phyloP scores from a whole-genome alignment of 2,113 vertebrate genomes.

The Sceloporus undulatus region DNA sequence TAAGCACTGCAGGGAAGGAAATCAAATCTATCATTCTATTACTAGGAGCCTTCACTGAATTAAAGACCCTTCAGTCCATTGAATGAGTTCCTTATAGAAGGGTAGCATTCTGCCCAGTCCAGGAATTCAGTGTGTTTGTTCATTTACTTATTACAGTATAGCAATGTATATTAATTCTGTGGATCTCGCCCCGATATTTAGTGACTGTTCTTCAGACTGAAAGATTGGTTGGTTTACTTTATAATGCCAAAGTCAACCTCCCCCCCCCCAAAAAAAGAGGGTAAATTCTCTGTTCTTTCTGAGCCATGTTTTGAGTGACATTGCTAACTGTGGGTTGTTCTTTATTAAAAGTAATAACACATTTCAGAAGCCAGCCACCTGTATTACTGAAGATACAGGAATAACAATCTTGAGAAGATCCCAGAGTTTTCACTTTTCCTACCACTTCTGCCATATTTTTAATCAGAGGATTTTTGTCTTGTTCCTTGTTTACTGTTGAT shows the following conservation, averaged over 20 bases:
- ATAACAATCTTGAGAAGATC: constrained; percentile 53
- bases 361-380: constrained; percentile 55
- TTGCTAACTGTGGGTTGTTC: constrained; percentile 43
- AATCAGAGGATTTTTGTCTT: constrained; percentile 85
- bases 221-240: constrained; percentile 9
- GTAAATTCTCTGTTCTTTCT: constrained; percentile 48
- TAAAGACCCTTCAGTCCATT: not conserved
- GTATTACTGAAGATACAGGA: constrained; percentile 60
- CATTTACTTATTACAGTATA: not conserved
- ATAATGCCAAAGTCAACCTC: constrained; percentile 28
- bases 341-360: constrained; percentile 72
- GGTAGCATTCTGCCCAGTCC: no score
- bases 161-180: not conserved
- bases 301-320: constrained; percentile 50
- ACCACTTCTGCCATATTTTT: constrained; percentile 69
- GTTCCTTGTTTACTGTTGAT: constrained; percentile 87
- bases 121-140: not conserved
- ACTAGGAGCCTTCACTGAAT: not conserved
- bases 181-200: not conserved
- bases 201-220: not conserved
- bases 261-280: constrained; percentile 24
- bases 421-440: constrained; percentile 55
- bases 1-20: no score
- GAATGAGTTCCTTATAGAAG: not conserved
- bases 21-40: no score